Conservation (phyloP, 1,140 invertebrate species). For the Phymastichus coffea region DNA sequence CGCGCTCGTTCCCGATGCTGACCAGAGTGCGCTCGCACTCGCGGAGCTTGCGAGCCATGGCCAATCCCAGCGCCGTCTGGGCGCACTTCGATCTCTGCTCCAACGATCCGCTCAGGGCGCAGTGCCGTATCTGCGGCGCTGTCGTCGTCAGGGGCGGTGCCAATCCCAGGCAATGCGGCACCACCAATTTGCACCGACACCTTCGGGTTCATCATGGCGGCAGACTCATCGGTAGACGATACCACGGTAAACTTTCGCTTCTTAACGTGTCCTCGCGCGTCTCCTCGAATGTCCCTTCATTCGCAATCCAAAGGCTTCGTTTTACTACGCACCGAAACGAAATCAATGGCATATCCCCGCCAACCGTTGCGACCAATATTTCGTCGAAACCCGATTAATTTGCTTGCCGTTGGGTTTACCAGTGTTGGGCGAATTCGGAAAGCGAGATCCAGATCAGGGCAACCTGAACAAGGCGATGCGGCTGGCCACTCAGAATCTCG, state of each 20-base stretch:
- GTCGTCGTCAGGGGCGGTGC: slow-evolving; percentile 54
- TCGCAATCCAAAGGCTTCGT: not conserved
- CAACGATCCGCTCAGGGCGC: slow-evolving; percentile 51
- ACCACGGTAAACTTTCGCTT: slow-evolving; percentile 46
- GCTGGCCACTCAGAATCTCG: slow-evolving; percentile 42
- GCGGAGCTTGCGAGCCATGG: slow-evolving; percentile 51
- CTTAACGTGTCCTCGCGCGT: no score
- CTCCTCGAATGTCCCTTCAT: no score
- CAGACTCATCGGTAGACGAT: slow-evolving; percentile 51
- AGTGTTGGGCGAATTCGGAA: slow-evolving; percentile 17
- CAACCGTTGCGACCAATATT: no score
- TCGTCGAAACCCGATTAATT: not conserved
- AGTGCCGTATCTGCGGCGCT: slow-evolving; percentile 54
- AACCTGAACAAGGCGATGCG: slow-evolving; percentile 41
- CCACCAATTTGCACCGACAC: slow-evolving; percentile 54
- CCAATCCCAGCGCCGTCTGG: slow-evolving; percentile 56
- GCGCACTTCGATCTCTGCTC: slow-evolving; percentile 52
- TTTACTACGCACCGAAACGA: not conserved
- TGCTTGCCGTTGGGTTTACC: not conserved
- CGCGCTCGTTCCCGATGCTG: slow-evolving; percentile 22
- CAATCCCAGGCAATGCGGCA: slow-evolving; percentile 54
- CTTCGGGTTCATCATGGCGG: slow-evolving; percentile 54
- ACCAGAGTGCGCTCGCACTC: slow-evolving; percentile 50
- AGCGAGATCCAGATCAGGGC: slow-evolving; percentile 26
- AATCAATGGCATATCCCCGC: no score